Conservation (phyloP, 1,140 invertebrate genomes). For the Ceratina japonica region DNA sequence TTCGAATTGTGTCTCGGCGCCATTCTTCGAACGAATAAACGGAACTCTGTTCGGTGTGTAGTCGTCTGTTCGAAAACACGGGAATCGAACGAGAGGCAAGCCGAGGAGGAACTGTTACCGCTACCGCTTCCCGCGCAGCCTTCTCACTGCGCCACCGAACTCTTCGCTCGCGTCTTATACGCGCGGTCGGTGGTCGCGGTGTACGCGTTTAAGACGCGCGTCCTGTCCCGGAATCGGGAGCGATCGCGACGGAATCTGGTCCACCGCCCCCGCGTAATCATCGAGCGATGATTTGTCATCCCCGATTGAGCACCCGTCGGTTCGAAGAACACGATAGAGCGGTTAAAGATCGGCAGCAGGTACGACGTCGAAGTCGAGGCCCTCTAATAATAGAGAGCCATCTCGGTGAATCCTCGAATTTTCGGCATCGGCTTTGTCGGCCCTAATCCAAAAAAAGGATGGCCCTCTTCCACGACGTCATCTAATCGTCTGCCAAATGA, state of each 20-base stretch:
- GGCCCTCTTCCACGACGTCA: slow-evolving; percentile 7
- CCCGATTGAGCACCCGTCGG: too few species aligned
- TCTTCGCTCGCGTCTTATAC: neutral
- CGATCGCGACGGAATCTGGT: neutral
- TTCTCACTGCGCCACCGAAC: slow-evolving; percentile 1
- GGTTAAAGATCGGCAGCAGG: neutral
- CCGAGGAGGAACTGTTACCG: neutral
- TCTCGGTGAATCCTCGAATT: slow-evolving; percentile 25
- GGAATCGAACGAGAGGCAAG: neutral
- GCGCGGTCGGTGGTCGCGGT: neutral
- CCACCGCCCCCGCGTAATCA: too few species aligned
- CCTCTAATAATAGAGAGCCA: slow-evolving; percentile 40
- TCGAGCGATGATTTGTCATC: too few species aligned
- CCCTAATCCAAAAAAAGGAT: slow-evolving; percentile 48
- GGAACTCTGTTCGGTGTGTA: too few species aligned
- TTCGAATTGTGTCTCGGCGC: slow-evolving; percentile 72
- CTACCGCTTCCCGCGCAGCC: too few species aligned
- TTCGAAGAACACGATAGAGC: neutral
- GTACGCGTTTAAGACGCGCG: too few species aligned
- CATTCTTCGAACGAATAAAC: slow-evolving; percentile 66
- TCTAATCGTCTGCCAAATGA: slow-evolving; percentile 35
- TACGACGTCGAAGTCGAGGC: neutral
- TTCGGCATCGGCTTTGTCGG: slow-evolving; percentile 37
- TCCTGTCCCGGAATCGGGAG: too few species aligned
- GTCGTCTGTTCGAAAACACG: too few species aligned